phyloP scores from a whole-genome alignment of 2,113 vertebrate genomes.

The Eclectus roratus region DNA sequence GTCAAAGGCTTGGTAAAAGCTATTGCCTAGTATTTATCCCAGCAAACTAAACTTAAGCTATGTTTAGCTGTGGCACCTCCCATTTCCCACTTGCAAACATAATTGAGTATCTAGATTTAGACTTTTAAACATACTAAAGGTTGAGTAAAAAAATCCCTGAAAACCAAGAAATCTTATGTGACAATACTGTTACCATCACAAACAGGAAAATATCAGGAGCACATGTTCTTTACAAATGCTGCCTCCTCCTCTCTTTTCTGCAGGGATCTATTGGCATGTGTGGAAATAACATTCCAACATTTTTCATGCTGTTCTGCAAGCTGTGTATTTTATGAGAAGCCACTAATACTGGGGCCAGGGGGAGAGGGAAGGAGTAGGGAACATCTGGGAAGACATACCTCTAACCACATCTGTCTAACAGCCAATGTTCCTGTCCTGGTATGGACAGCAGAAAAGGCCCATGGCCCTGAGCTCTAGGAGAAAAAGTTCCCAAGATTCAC shows the following conservation, averaged over 20 bases:
- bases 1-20: background rate
- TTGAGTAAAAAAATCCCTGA: background rate
- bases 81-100: background rate
- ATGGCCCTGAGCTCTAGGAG: background rate
- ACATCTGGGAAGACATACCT: background rate
- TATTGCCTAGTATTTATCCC: background rate
- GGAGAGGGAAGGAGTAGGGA: background rate
- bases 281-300: background rate
- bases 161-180: background rate
- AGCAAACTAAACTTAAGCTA: background rate
- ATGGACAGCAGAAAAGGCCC: background rate
- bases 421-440: background rate
- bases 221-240: background rate
- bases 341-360: background rate
- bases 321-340: background rate
- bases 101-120: background rate
- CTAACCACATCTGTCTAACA: background rate
- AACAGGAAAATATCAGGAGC: background rate
- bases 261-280: background rate
- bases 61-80: background rate
- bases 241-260: background rate
- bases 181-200: accelerated
- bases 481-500: background rate
- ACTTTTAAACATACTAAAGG: background rate
- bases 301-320: background rate